Percentiles rank a stretch among this genome's conserved stretches.
phyloP scores from a whole-genome alignment of 2,888 invertebrate genomes.

The Cenopis cana region DNA sequence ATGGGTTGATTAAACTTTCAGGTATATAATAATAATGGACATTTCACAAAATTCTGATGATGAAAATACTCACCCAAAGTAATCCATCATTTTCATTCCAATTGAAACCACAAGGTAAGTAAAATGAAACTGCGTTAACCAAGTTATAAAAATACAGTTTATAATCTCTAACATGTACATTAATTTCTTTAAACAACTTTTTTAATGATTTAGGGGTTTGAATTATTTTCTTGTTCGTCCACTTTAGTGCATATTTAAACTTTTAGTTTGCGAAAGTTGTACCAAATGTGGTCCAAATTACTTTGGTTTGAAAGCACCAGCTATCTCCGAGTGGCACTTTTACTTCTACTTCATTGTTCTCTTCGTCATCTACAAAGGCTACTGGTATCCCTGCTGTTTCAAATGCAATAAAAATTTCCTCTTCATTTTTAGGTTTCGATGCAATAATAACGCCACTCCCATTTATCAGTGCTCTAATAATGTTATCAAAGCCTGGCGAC shows the following conservation, averaged over 20 bases:
- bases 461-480: conserved; percentile 39
- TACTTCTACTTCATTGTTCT: conserved; percentile 6
- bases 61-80: neutral
- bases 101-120: too few relatives aligned
- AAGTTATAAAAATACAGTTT: too few relatives aligned
- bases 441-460: conserved; percentile 37
- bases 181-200: too few relatives aligned
- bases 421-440: conserved; percentile 32
- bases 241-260: neutral
- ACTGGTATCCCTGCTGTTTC: conserved; percentile 29
- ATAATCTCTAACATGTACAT: too few relatives aligned
- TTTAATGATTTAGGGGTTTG: too few relatives aligned
- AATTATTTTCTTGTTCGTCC: too few relatives aligned
- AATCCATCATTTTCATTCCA: neutral
- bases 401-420: conserved; percentile 32
- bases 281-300: conserved; percentile 57
- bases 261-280: conserved; percentile 60
- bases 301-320: conserved; percentile 47
- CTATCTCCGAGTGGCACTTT: conserved; percentile 39
- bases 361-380: conserved; percentile 21
- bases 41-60: too few relatives aligned
- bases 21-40: neutral
- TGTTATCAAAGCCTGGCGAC: conserved; percentile 40
- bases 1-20: neutral
- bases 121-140: too few relatives aligned